These are phyloP conservation scores for Carlito syrichta DNA, from an alignment of 2,113 vertebrate species.

Conservation along the genomic window DNA sequence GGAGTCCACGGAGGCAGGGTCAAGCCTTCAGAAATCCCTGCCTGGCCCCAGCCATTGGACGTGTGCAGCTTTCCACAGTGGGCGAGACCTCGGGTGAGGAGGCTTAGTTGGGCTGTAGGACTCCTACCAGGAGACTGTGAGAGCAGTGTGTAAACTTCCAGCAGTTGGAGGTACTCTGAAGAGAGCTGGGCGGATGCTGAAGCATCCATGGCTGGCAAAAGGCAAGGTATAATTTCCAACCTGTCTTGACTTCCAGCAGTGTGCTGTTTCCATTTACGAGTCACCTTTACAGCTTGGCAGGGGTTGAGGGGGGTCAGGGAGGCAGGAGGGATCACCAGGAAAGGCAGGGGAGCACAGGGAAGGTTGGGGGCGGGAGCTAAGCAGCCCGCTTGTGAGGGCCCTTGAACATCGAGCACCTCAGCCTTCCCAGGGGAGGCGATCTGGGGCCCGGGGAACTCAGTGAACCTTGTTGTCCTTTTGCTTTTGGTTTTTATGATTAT, in stretches of 20 bases:
- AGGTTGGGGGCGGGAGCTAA: neutral
- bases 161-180: neutral
- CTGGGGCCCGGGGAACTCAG: too few species aligned
- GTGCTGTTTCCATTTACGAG: neutral
- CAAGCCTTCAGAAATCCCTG: neutral
- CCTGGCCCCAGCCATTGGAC: rapidly evolving
- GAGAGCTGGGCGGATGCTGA: rapidly evolving
- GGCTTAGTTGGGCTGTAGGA: neutral
- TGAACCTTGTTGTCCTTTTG: neutral
- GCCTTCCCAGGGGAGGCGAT: neutral
- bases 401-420: too few species aligned
- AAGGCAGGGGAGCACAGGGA: neutral
- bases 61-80: rapidly evolving
- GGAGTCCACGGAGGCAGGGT: neutral
- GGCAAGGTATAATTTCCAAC: too few species aligned
- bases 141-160: neutral
- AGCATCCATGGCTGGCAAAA: rapidly evolving
- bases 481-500: too few species aligned
- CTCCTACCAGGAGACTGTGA: neutral
- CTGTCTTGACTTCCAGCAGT: neutral
- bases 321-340: neutral
- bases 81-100: neutral
- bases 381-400: neutral
- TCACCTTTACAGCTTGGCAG: neutral
- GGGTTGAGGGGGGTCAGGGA: rapidly evolving